These are phyloP conservation scores for Dipus sagitta DNA, from an alignment of 2,797 vertebrate genomes.

Conservation along the genomic window DNA sequence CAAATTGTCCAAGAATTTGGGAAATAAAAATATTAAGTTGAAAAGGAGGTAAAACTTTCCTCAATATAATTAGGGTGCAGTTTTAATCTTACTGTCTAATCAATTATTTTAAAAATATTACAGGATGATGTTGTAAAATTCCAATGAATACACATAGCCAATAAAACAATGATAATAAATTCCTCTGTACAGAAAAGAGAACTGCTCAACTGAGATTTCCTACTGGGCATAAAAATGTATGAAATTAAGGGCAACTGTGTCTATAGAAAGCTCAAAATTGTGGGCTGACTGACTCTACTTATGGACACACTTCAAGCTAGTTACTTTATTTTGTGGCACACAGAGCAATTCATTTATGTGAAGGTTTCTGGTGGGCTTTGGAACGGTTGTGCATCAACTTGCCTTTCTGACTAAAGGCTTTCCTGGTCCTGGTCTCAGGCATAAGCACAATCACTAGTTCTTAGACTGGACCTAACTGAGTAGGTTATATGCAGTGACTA, in stretches of 20 bases:
- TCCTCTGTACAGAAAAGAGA: slow-evolving; percentile 18
- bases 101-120: slow-evolving; percentile 80
- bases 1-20: slow-evolving; percentile 77
- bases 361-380: background rate
- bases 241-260: slow-evolving; percentile 58
- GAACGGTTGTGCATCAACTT: background rate
- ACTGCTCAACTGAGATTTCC: slow-evolving; percentile 46
- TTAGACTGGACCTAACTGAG: background rate
- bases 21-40: slow-evolving; percentile 77
- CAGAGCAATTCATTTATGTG: background rate
- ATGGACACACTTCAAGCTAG: background rate
- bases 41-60: slow-evolving; percentile 73
- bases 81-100: slow-evolving; percentile 81
- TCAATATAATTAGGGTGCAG: slow-evolving; percentile 79
- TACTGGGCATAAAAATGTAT: slow-evolving; percentile 60
- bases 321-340: too few species aligned
- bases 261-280: background rate
- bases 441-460: background rate
- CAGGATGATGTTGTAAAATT: slow-evolving; percentile 66
- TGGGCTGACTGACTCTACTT: slow-evolving; percentile 14
- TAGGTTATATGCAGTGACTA: background rate
- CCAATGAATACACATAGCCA: slow-evolving; percentile 61
- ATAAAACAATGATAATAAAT: slow-evolving; percentile 76
- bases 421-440: fast-evolving
- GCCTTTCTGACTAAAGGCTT: background rate